Evolutionary conservation across 2,888 invertebrate species (phyloP).

Genomic region (Oxycera nigricornis): DNA sequence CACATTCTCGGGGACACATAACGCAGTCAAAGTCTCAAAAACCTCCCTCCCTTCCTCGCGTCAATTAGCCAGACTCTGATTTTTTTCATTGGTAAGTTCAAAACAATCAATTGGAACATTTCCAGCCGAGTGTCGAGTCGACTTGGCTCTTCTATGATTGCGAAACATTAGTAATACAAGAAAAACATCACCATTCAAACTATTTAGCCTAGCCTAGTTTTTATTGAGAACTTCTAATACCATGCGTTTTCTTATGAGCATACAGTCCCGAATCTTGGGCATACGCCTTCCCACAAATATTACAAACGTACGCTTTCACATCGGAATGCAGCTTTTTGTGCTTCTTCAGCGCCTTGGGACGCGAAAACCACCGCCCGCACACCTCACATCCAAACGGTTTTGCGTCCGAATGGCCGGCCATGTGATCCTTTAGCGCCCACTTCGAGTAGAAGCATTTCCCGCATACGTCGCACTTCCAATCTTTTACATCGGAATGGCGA

Average conservation of each 20-base stretch:
- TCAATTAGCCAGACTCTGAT: too few species aligned
- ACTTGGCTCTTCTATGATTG: too few species aligned
- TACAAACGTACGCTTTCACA: constrained; percentile 48
- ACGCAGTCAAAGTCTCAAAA: too few species aligned
- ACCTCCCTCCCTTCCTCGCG: too few species aligned
- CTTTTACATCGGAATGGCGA: constrained; percentile 21
- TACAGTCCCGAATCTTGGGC: constrained; percentile 49
- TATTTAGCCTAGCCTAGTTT: too few species aligned
- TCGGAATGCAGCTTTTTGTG: constrained; percentile 49
- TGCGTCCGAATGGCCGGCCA: constrained; percentile 24
- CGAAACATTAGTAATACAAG: too few species aligned
- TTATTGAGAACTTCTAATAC: constrained; percentile 25
- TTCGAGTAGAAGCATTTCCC: constrained; percentile 37
- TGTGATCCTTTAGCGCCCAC: constrained; percentile 22
- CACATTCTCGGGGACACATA: too few species aligned
- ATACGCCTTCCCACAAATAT: constrained; percentile 48
- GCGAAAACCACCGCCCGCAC: constrained; percentile 47
- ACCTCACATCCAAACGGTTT: constrained; percentile 36
- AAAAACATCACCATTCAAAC: too few species aligned
- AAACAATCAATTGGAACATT: too few species aligned
- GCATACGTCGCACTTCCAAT: constrained; percentile 41
- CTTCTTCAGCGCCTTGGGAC: constrained; percentile 47
- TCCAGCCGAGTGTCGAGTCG: too few species aligned
- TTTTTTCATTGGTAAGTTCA: too few species aligned
- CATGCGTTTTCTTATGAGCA: constrained; percentile 47